These are phyloP conservation scores for Virgularia gustaviana DNA, from an alignment of 92 coral and sea anemone genomes.

Conservation along the genomic window DNA sequence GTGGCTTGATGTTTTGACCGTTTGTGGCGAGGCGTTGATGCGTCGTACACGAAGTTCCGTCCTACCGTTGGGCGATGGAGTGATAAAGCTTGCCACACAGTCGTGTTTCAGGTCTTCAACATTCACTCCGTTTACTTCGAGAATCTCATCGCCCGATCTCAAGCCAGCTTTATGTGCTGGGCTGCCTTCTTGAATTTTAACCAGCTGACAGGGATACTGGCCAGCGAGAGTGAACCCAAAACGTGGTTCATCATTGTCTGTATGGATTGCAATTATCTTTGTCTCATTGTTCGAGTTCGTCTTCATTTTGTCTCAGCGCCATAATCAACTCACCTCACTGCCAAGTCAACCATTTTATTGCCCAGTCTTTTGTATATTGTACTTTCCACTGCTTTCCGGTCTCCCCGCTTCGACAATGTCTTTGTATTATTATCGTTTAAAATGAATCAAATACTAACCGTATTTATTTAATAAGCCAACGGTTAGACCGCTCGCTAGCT, in stretches of 20 bases:
- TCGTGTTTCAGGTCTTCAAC: slow-evolving; percentile 78
- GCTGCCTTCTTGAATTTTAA: slow-evolving; percentile 82
- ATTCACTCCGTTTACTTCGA: slow-evolving; percentile 76
- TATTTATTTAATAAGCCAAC: too few relatives aligned
- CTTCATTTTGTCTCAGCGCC: slow-evolving; percentile 1
- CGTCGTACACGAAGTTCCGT: slow-evolving; percentile 71
- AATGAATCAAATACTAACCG: too few relatives aligned
- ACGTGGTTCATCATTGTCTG: slow-evolving; percentile 35
- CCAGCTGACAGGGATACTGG: slow-evolving; percentile 92
- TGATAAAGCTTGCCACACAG: slow-evolving; percentile 80
- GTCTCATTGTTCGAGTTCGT: slow-evolving; percentile 30
- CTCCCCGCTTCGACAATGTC: neutral
- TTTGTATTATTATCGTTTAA: neutral
- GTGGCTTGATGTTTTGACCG: slow-evolving; percentile 18
- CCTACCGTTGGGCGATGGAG: slow-evolving; percentile 69
- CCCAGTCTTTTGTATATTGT: too few relatives aligned
- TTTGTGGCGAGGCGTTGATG: neutral
- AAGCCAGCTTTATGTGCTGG: slow-evolving; percentile 89
- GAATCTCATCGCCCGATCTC: slow-evolving; percentile 81
- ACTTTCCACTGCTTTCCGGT: neutral
- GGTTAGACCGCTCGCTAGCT: neutral
- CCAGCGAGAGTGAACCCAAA: slow-evolving; percentile 91
- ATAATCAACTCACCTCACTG: neutral
- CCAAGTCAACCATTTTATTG: slow-evolving; percentile 2
- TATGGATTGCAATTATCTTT: slow-evolving; percentile 12